Evolutionary conservation across 2,113 vertebrate genomes (phyloP), one percentile per base, ranked within the genome.

Genomic region (Sterrhoptilus dennistouni): DNA sequence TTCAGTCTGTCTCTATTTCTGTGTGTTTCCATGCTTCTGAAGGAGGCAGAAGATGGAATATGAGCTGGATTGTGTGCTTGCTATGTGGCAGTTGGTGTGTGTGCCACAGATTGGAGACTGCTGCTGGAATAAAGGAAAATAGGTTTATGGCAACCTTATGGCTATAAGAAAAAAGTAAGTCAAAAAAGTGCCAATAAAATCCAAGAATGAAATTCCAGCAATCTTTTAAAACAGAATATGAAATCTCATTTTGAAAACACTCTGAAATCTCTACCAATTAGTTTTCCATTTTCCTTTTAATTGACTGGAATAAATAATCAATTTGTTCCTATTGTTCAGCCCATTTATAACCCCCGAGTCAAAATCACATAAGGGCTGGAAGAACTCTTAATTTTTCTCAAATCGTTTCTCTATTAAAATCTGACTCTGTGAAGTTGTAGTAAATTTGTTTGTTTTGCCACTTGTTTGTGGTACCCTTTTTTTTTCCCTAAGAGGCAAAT

Each of bases 11-110:
- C 75, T 79, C 25, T 81, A 19, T 71, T 94, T 92, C 68, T 86
- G 24, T 44, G 24, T 66, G 25, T 90, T 96, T 94, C 83, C 53
- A 71, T 71, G 92, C 72, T 88, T 93, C 81, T 90, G 70, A 85
- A 82, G 47, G 54, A 92, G 90, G 38, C 21, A 82, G 52, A 72
- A 54, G 44, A 36, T 35, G 68, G 69, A 96, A 81, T 79, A 75
- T 27, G 47, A 86, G 54, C 69, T 96, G 79, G 82, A 84, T 42
- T 69, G 8, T 9, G 5, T 84, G 22, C 59, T 91, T 93, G 44
- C 69, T 93, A 82, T 96, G 95, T 95, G 95, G 94, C 96, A 93
- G 79, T n/a, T 42, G 42, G 15, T 36, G n/a, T 5, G 21, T 49
- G 28, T 71, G 66, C 69, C 54, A 92, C 77, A 66, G 61, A 36